phyloP scores from a whole-genome alignment of 2,888 invertebrate species.

The Meliscaeva auricollis region DNA sequence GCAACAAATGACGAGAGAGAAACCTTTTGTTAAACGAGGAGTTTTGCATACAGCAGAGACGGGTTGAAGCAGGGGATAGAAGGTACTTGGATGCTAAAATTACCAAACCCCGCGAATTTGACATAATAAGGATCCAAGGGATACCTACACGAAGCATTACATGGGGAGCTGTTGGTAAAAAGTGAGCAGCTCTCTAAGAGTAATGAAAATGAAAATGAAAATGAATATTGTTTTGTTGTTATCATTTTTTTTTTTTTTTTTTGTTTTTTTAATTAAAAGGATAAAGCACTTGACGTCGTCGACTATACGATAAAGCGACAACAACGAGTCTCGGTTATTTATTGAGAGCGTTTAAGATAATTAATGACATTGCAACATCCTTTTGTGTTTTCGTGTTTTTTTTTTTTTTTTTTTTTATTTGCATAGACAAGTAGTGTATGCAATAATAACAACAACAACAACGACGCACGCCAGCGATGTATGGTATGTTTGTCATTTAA shows the following conservation, averaged over 20 bases:
- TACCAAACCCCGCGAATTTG: constrained; percentile 35
- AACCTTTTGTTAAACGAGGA: constrained; percentile 12
- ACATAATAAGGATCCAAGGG: constrained; percentile 8
- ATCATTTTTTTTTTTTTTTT: constrained; percentile 8
- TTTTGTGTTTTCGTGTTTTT: constrained; percentile 29
- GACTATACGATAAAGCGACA: background rate
- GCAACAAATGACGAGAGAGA: constrained; percentile 25
- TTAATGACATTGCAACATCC: constrained; percentile 60
- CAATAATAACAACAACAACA: constrained; percentile 29
- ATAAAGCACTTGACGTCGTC: constrained; percentile 51
- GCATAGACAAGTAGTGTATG: constrained; percentile 17
- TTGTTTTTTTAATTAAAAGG: constrained; percentile 68
- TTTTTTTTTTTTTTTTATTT: constrained; percentile 24
- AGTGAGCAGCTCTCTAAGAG: constrained; percentile 36
- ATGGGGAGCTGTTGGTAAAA: constrained; percentile 1
- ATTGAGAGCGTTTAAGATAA: constrained; percentile 73
- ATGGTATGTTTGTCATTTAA: constrained; percentile 49
- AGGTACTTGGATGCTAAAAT: constrained; percentile 45
- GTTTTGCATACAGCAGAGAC: background rate
- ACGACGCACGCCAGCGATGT: background rate
- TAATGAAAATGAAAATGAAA: constrained; percentile 60
- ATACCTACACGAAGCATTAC: constrained; percentile 25
- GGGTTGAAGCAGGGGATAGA: background rate
- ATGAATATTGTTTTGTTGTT: constrained; percentile 32
- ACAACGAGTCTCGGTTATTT: constrained; percentile 53